phyloP scores from a whole-genome alignment of 2,888 invertebrate genomes.

The Stomorhina lunata region DNA sequence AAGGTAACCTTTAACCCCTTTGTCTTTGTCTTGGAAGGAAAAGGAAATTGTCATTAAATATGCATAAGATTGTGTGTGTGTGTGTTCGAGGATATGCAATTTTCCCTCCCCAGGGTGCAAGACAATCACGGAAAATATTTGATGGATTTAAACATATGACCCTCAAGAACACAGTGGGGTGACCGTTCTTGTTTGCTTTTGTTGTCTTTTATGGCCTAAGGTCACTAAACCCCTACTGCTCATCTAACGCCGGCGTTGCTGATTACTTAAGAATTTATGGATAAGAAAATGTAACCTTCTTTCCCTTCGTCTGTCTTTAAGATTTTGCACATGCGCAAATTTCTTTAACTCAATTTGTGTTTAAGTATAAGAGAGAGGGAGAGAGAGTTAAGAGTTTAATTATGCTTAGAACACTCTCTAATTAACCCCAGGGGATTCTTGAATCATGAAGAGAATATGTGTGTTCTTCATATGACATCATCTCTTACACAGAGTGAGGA shows the following conservation, averaged over 20 bases:
- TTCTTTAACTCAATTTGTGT: not conserved
- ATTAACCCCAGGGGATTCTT: conserved; percentile 56
- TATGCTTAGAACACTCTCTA: no score
- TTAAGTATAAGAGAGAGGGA: no score
- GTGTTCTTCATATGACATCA: conserved; percentile 21
- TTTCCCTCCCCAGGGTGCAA: no score
- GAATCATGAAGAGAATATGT: not conserved
- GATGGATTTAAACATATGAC: conserved; percentile 34
- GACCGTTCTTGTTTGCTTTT: not conserved
- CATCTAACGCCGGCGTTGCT: conserved; percentile 23
- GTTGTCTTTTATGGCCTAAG: conserved; percentile 41
- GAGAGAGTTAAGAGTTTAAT: no score
- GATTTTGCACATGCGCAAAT: no score
- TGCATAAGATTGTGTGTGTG: no score
- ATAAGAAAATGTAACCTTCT: no score
- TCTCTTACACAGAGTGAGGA: not conserved
- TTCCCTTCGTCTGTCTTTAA: not conserved
- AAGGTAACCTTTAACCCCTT: not conserved
- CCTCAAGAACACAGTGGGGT: conserved; percentile 33
- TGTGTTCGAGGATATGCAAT: no score
- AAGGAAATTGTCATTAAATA: not conserved
- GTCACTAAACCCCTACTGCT: conserved; percentile 58
- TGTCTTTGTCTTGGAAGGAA: not conserved
- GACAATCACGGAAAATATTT: no score
- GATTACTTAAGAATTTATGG: no score